These are phyloP conservation scores for Rhineura floridana DNA, from an alignment of 2,113 vertebrate genomes.

Conservation along the genomic window DNA sequence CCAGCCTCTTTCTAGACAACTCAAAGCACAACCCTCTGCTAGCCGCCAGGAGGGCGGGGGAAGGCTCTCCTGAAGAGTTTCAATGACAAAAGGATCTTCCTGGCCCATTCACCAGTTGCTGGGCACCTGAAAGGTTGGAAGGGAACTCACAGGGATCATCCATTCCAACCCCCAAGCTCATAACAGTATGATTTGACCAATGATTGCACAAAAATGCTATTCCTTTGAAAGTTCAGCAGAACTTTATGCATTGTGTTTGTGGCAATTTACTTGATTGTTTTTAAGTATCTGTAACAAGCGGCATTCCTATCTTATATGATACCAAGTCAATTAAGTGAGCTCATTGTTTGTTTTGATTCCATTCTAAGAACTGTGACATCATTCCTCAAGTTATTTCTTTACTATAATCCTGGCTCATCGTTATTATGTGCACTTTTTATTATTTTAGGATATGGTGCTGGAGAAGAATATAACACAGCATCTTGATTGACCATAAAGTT, in stretches of 20 bases:
- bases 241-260: background rate
- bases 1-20: too few species aligned
- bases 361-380: background rate
- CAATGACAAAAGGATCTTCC: too few species aligned
- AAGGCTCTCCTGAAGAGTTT: too few species aligned
- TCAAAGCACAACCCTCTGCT: too few species aligned
- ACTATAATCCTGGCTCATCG: background rate
- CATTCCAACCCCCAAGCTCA: too few species aligned
- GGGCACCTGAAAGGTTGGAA: too few species aligned
- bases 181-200: background rate
- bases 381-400: background rate
- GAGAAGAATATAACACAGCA: background rate
- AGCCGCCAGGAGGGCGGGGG: too few species aligned
- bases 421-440: background rate
- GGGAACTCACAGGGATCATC: too few species aligned
- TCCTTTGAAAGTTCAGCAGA: background rate
- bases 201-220: background rate
- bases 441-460: background rate
- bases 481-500: constrained; percentile 49
- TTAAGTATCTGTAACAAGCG: constrained; percentile 31
- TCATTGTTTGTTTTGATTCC: constrained; percentile 32
- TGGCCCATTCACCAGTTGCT: too few species aligned
- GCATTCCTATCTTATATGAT: constrained; percentile 21
- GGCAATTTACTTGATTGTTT: background rate
- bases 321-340: background rate